Conservation (phyloP, 2,113 vertebrate genomes). For the Chloroceryle aenea region DNA sequence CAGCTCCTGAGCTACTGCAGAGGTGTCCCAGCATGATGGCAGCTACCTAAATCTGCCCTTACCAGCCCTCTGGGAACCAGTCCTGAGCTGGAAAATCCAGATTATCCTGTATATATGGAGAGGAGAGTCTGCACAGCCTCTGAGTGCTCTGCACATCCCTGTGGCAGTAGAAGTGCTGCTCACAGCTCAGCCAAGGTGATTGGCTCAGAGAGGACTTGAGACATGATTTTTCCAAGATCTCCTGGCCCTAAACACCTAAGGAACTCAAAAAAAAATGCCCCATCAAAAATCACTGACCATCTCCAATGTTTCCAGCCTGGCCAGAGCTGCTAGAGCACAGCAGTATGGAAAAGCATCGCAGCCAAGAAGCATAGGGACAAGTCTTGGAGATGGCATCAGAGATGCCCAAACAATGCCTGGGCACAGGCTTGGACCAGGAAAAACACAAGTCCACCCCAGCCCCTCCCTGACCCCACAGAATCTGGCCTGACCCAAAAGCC, state of each 20-base stretch:
- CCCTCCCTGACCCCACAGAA: neutral
- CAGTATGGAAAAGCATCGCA: accelerated
- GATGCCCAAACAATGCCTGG: neutral
- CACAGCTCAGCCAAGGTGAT: neutral
- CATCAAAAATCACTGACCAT: neutral
- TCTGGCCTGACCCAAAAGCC: neutral
- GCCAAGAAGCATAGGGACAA: neutral
- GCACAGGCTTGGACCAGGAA: neutral
- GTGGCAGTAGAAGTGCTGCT: accelerated
- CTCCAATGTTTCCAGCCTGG: neutral
- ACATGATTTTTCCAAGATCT: neutral
- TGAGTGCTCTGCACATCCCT: neutral
- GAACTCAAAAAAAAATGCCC: neutral
- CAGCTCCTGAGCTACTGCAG: neutral
- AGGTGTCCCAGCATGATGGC: neutral
- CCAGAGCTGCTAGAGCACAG: neutral
- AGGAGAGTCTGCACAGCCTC: neutral
- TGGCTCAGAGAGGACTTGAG: neutral
- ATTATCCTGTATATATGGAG: neutral
- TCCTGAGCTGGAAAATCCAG: constrained; percentile 43
- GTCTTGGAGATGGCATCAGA: neutral
- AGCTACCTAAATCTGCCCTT: neutral
- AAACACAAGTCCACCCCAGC: accelerated
- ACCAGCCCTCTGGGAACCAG: neutral
- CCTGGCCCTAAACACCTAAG: neutral